Conservation (phyloP, 2,888 invertebrate species). For the Leptinotarsa rubiginosa region DNA sequence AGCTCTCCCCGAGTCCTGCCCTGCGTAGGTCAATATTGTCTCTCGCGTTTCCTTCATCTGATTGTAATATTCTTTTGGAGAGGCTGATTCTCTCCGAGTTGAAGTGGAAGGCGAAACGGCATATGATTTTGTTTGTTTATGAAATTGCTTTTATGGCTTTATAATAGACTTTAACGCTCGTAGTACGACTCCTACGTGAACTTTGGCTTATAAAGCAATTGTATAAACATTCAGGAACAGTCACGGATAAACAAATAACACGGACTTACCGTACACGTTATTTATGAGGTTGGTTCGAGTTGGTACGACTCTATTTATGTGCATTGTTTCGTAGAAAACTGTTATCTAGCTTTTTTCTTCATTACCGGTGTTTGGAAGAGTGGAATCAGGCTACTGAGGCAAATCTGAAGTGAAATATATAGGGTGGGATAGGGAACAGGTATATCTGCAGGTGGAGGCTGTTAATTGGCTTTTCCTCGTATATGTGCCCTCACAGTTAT, state of each 20-base stretch:
- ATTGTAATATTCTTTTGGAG: constrained; percentile 28
- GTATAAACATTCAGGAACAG: constrained; percentile 20
- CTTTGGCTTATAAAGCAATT: constrained; percentile 26
- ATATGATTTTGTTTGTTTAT: constrained; percentile 33
- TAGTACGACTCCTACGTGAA: constrained; percentile 17
- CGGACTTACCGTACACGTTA: constrained; percentile 1
- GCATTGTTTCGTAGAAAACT: constrained; percentile 1
- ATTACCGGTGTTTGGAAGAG: not conserved
- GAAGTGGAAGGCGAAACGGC: constrained; percentile 28
- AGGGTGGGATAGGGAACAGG: too few species aligned
- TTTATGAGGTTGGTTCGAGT: constrained; percentile 12
- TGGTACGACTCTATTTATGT: constrained; percentile 4
- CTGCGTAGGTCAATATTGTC: constrained; percentile 32
- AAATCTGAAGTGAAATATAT: too few species aligned
- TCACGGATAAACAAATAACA: constrained; percentile 19
- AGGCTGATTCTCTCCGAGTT: constrained; percentile 8
- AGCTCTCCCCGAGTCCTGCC: not conserved
- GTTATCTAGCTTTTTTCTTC: not conserved
- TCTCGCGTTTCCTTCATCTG: constrained; percentile 29
- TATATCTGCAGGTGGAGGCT: too few species aligned
- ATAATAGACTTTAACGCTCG: constrained; percentile 23
- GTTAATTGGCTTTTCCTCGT: too few species aligned
- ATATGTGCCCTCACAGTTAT: too few species aligned
- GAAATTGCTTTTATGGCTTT: constrained; percentile 36
- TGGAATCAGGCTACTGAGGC: not conserved